Conservation (phyloP, 1,140 invertebrate genomes). For the Sycophila sp. region DNA sequence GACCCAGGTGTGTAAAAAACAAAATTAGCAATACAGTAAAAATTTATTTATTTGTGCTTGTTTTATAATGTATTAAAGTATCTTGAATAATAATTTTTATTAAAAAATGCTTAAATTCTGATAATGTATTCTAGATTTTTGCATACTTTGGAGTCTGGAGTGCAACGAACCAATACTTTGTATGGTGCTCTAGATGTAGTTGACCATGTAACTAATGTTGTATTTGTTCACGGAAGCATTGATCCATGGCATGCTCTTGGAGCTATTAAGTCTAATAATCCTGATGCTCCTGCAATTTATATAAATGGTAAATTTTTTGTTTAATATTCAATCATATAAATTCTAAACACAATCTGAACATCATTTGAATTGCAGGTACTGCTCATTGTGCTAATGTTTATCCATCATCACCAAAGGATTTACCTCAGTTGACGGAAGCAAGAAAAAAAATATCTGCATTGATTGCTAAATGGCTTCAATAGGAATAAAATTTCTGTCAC, state of each 20-base stretch:
- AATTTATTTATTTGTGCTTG: no score
- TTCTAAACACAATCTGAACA: constrained; percentile 4
- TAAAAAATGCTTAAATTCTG: background rate
- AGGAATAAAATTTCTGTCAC: no score
- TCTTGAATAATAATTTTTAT: no score
- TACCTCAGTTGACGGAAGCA: constrained; percentile 71
- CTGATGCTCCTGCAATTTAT: constrained; percentile 75
- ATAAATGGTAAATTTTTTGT: constrained; percentile 71
- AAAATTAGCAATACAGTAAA: background rate
- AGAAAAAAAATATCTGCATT: constrained; percentile 70
- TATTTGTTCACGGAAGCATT: constrained; percentile 90
- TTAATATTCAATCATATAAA: background rate
- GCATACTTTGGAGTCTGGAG: constrained; percentile 70
- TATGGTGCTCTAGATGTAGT: constrained; percentile 82
- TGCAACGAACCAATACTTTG: constrained; percentile 78
- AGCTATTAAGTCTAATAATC: constrained; percentile 69
- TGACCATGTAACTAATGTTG: constrained; percentile 73
- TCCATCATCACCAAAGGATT: constrained; percentile 71
- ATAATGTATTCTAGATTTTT: constrained; percentile 36
- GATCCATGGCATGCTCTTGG: constrained; percentile 95
- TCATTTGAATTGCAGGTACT: constrained; percentile 71
- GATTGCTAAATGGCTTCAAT: constrained; percentile 69
- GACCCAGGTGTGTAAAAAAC: constrained; percentile 57
- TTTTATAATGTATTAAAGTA: no score
- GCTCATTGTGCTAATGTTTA: constrained; percentile 87